A percentile compares a stretch with the other conserved stretches of the same genome.
phyloP scores from a whole-genome alignment of 2,888 invertebrate species.

The Gerosis bhagava region DNA sequence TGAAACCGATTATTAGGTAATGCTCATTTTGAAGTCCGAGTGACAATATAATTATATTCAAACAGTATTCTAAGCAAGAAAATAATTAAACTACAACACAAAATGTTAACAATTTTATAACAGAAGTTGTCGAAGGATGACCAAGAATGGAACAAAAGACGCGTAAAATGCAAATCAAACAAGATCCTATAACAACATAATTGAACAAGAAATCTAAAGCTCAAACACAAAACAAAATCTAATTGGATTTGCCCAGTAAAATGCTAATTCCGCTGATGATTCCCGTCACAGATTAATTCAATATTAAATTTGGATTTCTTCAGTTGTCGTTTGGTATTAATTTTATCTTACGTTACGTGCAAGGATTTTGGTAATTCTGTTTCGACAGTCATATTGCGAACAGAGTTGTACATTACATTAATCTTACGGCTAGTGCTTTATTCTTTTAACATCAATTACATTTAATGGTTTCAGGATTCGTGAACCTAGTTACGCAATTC shows the following conservation, averaged over 20 bases:
- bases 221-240: constrained; percentile 34
- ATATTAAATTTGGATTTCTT: constrained; percentile 43
- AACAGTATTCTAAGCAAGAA: too few species aligned
- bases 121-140: too few species aligned
- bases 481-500: constrained; percentile 14
- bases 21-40: too few species aligned
- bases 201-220: constrained; percentile 26
- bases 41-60: too few species aligned
- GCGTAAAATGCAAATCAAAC: constrained; percentile 22
- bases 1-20: too few species aligned
- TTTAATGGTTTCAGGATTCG: constrained; percentile 13
- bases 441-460: constrained; percentile 10
- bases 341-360: constrained; percentile 46
- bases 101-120: too few species aligned
- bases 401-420: too few species aligned
- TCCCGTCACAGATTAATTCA: constrained; percentile 38
- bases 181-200: constrained; percentile 15
- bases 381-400: constrained; percentile 32
- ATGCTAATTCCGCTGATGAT: constrained; percentile 34
- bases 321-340: constrained; percentile 41
- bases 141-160: constrained; percentile 17
- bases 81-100: too few species aligned
- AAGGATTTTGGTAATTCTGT: constrained; percentile 35
- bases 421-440: too few species aligned
- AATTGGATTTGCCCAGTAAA: constrained; percentile 44